Evolutionary conservation across 2,888 invertebrate genomes (phyloP).

Genomic region (Furcula furcula): DNA sequence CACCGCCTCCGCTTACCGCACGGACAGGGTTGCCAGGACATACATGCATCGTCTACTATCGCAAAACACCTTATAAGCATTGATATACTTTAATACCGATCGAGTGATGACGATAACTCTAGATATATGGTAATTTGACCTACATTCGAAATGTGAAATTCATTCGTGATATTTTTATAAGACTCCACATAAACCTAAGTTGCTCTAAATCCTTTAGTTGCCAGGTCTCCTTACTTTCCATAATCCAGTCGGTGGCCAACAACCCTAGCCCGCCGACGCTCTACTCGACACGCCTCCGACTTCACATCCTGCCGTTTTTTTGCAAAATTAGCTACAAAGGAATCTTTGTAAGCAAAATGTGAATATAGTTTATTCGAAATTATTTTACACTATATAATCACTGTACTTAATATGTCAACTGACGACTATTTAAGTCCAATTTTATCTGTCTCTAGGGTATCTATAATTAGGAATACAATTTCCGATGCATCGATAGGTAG

Average conservation of each 20-base stretch:
- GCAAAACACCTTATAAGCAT: not conserved
- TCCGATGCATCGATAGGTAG: constrained; percentile 33
- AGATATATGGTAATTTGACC: too few relatives aligned
- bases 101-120: too few relatives aligned
- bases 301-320: constrained; percentile 71
- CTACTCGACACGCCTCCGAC: constrained; percentile 68
- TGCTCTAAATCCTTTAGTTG: too few relatives aligned
- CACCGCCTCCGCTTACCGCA: constrained; percentile 23
- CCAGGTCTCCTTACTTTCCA: too few relatives aligned
- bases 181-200: too few relatives aligned
- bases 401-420: constrained; percentile 8
- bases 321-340: constrained; percentile 65
- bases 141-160: too few relatives aligned
- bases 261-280: constrained; percentile 43
- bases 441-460: constrained; percentile 22
- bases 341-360: constrained; percentile 57
- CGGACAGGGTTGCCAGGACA: constrained; percentile 25
- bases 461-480: constrained; percentile 34
- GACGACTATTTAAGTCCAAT: constrained; percentile 22
- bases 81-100: too few relatives aligned
- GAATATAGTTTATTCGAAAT: constrained; percentile 34
- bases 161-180: too few relatives aligned
- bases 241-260: constrained; percentile 12
- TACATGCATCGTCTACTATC: not conserved
- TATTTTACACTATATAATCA: constrained; percentile 17